phyloP scores from a whole-genome alignment of 2,888 invertebrate genomes.

The Elegia similella region DNA sequence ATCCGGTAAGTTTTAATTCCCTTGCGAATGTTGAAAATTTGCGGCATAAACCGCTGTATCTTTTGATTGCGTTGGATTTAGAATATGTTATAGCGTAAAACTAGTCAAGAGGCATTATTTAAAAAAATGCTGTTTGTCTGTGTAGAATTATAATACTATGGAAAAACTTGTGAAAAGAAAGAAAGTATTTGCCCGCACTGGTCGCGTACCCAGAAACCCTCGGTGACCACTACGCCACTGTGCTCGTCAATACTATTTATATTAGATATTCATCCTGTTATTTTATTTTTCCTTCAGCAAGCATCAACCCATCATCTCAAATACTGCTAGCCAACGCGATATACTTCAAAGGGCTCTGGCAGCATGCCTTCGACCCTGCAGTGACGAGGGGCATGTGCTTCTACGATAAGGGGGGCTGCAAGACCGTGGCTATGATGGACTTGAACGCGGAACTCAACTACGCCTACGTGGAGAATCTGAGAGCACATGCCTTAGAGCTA shows the following conservation, averaged over 20 bases:
- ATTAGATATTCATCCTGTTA: background rate
- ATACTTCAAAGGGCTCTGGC: slow-evolving; percentile 86
- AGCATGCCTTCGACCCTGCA: slow-evolving; percentile 75
- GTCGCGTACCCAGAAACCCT: too few relatives aligned
- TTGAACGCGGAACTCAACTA: slow-evolving; percentile 79
- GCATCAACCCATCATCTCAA: slow-evolving; percentile 67
- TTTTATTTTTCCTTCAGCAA: slow-evolving; percentile 54
- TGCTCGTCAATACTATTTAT: background rate
- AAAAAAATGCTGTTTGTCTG: too few relatives aligned
- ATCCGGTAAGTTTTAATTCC: too few relatives aligned
- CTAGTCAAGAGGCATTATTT: too few relatives aligned
- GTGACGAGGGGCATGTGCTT: slow-evolving; percentile 80
- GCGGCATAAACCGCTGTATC: too few relatives aligned
- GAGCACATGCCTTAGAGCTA: slow-evolving; percentile 83
- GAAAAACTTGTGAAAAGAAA: too few relatives aligned
- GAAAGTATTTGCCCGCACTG: too few relatives aligned
- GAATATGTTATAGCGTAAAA: too few relatives aligned
- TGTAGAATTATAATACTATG: too few relatives aligned
- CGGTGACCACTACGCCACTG: too few relatives aligned
- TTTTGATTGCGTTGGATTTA: too few relatives aligned
- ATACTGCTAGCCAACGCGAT: slow-evolving; percentile 83
- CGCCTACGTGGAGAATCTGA: slow-evolving; percentile 75
- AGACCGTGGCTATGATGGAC: slow-evolving; percentile 83
- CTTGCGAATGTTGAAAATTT: too few relatives aligned
- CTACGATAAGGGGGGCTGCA: slow-evolving; percentile 64